Base-by-base conservation (phyloP, 2,888 invertebrate species). In the Drosophila nr. medialis region DNA sequence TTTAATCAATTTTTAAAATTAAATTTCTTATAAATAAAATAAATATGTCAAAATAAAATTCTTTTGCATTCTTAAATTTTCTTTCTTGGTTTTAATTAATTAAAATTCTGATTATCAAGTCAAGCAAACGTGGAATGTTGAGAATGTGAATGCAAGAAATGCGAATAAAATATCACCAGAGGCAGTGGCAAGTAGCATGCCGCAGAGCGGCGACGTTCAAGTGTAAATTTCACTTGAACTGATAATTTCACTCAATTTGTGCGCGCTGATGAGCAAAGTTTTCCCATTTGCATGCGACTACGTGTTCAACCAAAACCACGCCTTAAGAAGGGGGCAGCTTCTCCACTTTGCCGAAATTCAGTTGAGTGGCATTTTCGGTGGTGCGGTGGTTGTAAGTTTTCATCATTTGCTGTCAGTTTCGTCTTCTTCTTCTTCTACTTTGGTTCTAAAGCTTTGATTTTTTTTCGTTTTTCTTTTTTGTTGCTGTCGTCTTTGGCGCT, bases 141-240 rank as follows among this genome's bases (percentile, higher is more conserved):
- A 7, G 15, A 45, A 24, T 45, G 8, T 8, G 24, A 24, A 8
- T 45, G 45, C 15, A 15, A 8, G 45, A 24, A 24, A 15, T 45
- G 42, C 21, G 45, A 4, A 55, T 67, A 48, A 62, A 30, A 30
- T 45, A 64, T 42, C 58, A 54, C 56, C 70, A 50, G 53, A 66
- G 71, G 63, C 63, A 56, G 49, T 48, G 38, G 45, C 21, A 45
- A 24, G 45, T 24, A 21, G 45, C 24, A 45, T 24, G 15, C 15
- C 24, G 15, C 45, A 45, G 54, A 70, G 79, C 64, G n/a, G 70
- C 84, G 73, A 84, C 82, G 84, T 73, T 79, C 86, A 88, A 88
- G 90, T 86, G 85, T 86, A 86, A 86, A 90, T 89, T 90, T 86
- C 86, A 89, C 90, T 86, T 86, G 85, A 86, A 86, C 90, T 86